Evolutionary conservation across 2,888 invertebrate species (phyloP).

Genomic region (Drosophila mayaguana): DNA sequence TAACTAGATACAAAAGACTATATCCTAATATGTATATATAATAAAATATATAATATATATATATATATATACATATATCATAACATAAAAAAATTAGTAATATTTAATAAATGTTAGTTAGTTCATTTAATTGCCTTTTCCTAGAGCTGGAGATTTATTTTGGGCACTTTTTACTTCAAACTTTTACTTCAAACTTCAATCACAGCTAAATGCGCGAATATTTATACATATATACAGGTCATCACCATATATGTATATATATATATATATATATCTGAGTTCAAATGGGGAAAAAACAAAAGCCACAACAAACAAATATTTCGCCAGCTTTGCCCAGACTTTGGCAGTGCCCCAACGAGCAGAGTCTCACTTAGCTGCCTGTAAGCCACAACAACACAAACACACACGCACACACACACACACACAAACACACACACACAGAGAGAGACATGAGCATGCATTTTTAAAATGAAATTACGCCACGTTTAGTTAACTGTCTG

Average conservation of each 20-base stretch:
- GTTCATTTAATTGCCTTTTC: too few relatives aligned
- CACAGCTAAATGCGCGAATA: neutral
- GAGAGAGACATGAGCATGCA: slow-evolving; percentile 43
- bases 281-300: neutral
- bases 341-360: slow-evolving; percentile 1
- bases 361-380: slow-evolving; percentile 22
- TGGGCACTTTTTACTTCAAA: too few relatives aligned
- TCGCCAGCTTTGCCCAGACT: slow-evolving; percentile 18
- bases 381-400: slow-evolving; percentile 16
- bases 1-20: neutral
- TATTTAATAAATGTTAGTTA: too few relatives aligned
- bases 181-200: too few relatives aligned
- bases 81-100: too few relatives aligned
- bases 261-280: too few relatives aligned
- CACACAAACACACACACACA: neutral
- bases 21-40: too few relatives aligned
- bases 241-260: neutral
- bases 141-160: too few relatives aligned
- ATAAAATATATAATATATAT: too few relatives aligned
- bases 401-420: slow-evolving; percentile 14
- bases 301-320: slow-evolving; percentile 21
- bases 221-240: neutral
- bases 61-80: too few relatives aligned
- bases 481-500: slow-evolving; percentile 67
- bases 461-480: slow-evolving; percentile 78